Percentiles rank a stretch among this genome's conserved stretches.
Evolutionary conservation across 2,888 invertebrate genomes (phyloP).

Genomic region (Lycocerus yunnanus): DNA sequence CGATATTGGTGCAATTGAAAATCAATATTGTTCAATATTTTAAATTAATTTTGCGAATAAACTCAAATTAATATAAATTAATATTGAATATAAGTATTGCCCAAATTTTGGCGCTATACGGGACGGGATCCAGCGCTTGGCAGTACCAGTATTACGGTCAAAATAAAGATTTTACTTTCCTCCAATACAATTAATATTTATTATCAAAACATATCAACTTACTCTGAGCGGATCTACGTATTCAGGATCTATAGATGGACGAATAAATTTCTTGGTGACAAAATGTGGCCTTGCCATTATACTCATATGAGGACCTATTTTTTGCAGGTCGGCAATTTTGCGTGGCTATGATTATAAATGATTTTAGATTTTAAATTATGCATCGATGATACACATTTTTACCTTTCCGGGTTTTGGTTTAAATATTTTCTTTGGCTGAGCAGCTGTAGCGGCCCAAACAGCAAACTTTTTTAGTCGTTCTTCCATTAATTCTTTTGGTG

Average conservation of each 20-base stretch:
- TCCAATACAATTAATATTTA: no score
- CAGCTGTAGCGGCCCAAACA: conserved; percentile 40
- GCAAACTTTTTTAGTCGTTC: conserved; percentile 37
- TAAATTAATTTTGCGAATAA: no score
- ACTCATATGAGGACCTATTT: conserved; percentile 17
- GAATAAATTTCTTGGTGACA: conserved; percentile 21
- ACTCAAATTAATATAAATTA: no score
- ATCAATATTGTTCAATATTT: no score
- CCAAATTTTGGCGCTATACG: no score
- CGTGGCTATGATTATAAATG: conserved; percentile 26
- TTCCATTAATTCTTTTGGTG: conserved; percentile 8
- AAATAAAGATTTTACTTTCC: no score
- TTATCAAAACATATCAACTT: no score
- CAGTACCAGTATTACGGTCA: no score
- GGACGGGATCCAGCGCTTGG: no score
- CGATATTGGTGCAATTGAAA: no score
- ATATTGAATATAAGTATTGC: no score
- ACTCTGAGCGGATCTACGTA: conserved; percentile 23
- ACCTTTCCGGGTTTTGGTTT: conserved; percentile 32
- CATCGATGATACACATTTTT: conserved; percentile 3
- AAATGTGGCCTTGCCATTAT: conserved; percentile 26
- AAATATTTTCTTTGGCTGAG: conserved; percentile 44
- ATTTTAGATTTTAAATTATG: not conserved
- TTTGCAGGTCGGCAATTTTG: conserved; percentile 26
- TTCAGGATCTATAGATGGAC: conserved; percentile 32